Percentiles rank a stretch among this genome's conserved stretches.
Evolutionary conservation across 2,113 vertebrate genomes (phyloP).

Genomic region (Psettodes erumei): DNA sequence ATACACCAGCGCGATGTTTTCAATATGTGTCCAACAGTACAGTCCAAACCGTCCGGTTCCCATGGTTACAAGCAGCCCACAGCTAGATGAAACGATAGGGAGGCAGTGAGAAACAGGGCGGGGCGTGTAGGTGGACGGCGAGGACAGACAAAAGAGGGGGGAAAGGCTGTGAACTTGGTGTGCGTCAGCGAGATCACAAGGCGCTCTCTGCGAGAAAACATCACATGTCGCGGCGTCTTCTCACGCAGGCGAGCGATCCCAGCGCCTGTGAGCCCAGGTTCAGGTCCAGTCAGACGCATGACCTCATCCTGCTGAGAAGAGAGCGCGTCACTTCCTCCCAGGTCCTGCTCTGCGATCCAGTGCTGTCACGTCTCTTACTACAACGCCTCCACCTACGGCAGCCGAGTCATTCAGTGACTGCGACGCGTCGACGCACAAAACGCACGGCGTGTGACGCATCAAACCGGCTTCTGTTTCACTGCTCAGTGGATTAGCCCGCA

Average conservation of each 20-base stretch:
- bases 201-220: background rate
- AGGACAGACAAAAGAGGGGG: background rate
- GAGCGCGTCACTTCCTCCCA: constrained; percentile 66
- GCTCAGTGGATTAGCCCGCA: no score
- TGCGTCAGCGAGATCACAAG: background rate
- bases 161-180: background rate
- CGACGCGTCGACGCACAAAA: no score
- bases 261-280: background rate
- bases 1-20: background rate
- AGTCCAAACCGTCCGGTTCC: constrained; percentile 69
- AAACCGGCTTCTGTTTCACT: no score
- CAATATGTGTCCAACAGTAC: constrained; percentile 28
- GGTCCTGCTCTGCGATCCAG: constrained; percentile 18
- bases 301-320: constrained; percentile 66
- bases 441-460: no score
- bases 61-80: constrained; percentile 75
- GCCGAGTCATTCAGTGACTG: no score
- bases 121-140: constrained; percentile 29
- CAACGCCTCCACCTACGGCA: background rate
- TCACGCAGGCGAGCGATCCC: background rate
- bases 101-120: constrained; percentile 49
- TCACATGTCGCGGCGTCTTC: background rate
- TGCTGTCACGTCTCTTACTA: constrained; percentile 39
- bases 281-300: no score
- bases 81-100: constrained; percentile 55